Evolutionary conservation across 2,888 invertebrate genomes (phyloP).

Genomic region (Chymomyza fuscimana): DNA sequence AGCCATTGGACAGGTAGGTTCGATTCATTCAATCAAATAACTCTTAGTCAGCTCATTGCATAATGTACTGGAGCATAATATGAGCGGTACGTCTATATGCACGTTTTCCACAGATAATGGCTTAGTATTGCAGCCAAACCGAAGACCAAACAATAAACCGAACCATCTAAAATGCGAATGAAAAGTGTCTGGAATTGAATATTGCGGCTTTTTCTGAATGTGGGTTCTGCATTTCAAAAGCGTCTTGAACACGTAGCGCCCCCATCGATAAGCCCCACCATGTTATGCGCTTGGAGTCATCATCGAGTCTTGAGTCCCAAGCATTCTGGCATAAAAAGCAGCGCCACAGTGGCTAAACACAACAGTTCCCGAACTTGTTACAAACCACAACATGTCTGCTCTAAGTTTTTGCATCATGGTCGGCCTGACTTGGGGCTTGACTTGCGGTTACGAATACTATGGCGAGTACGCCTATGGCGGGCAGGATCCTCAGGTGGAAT

Average conservation of each 20-base stretch:
- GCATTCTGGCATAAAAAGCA: conserved; percentile 1
- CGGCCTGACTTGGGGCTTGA: not conserved
- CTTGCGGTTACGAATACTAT: conserved; percentile 30
- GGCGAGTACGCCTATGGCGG: conserved; percentile 21
- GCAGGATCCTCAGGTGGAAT: conserved; percentile 19
- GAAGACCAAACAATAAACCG: not conserved
- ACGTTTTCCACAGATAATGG: not conserved
- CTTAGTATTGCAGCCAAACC: too few species aligned
- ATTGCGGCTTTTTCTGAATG: not conserved
- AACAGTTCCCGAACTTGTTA: conserved; percentile 29
- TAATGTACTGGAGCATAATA: not conserved
- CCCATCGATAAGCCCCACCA: not conserved
- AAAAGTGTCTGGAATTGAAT: not conserved
- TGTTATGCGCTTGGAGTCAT: not conserved
- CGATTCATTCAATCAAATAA: not conserved
- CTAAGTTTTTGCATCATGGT: conserved; percentile 8
- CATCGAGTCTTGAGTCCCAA: not conserved
- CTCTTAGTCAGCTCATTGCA: not conserved
- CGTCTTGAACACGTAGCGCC: not conserved
- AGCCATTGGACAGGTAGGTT: not conserved
- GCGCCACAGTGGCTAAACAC: not conserved
- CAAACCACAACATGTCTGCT: conserved; percentile 23
- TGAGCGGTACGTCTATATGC: not conserved
- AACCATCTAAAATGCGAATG: not conserved
- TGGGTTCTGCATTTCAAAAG: not conserved